These are phyloP conservation scores for Actias luna DNA, from an alignment of 2,888 invertebrate genomes.

Conservation along the genomic window DNA sequence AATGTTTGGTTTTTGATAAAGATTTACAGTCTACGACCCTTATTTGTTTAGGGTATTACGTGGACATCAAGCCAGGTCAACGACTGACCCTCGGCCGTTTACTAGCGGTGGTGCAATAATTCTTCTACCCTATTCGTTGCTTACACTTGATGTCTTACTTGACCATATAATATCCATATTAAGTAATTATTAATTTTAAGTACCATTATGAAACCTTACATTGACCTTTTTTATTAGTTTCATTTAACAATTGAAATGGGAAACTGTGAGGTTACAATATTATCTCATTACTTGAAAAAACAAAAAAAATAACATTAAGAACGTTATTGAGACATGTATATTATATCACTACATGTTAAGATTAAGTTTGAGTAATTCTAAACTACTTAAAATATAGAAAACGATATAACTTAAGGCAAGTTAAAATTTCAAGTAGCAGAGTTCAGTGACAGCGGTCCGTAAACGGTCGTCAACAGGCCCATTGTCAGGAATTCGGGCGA, in stretches of 20 bases:
- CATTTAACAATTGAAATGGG: no score
- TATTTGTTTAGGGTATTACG: slow-evolving; percentile 38
- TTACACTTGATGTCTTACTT: neutral
- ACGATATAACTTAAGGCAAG: slow-evolving; percentile 15
- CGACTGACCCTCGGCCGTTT: slow-evolving; percentile 56
- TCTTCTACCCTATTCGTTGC: slow-evolving; percentile 50
- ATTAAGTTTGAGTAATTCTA: neutral
- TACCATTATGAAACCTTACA: no score
- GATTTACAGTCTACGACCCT: slow-evolving; percentile 24
- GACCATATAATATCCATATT: no score
- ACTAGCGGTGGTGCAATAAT: slow-evolving; percentile 51
- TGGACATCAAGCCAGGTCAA: slow-evolving; percentile 45
- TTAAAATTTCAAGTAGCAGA: slow-evolving; percentile 44
- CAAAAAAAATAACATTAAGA: no score
- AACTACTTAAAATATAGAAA: neutral
- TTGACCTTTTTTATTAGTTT: no score
- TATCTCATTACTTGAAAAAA: no score
- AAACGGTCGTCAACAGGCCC: slow-evolving; percentile 50
- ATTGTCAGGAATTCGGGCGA: slow-evolving; percentile 64
- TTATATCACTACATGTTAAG: no score
- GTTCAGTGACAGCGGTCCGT: slow-evolving; percentile 56
- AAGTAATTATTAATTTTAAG: no score
- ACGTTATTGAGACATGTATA: no score
- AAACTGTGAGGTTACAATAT: no score
- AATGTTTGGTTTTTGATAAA: neutral